Percentiles rank a stretch among this genome's conserved stretches.
phyloP scores from a whole-genome alignment of 2,113 vertebrate genomes.

The Dipodomys merriami region DNA sequence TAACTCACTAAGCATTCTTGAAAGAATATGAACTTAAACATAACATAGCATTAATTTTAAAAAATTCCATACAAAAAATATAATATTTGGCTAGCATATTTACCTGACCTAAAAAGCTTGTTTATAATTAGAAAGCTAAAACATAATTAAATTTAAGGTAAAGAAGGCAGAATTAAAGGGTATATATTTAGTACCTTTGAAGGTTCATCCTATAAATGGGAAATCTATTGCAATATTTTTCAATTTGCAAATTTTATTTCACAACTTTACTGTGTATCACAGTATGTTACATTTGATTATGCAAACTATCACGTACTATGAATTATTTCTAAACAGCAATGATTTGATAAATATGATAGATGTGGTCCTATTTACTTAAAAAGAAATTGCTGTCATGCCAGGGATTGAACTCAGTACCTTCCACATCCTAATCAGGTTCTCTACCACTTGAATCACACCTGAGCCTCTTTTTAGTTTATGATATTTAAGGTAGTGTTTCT shows the following conservation, averaged over 20 bases:
- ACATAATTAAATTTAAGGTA: not conserved
- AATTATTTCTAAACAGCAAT: no score
- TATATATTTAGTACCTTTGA: not conserved
- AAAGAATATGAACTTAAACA: not conserved
- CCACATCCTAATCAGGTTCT: no score
- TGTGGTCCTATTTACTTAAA: no score
- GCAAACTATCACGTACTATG: no score
- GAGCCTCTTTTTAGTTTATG: no score
- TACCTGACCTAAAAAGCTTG: not conserved
- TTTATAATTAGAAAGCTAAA: not conserved
- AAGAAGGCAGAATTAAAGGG: not conserved
- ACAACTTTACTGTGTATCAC: not conserved
- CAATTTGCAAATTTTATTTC: not conserved
- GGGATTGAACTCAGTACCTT: no score
- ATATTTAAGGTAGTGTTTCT: no score
- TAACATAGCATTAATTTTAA: not conserved
- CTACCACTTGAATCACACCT: no score
- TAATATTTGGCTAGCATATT: not conserved
- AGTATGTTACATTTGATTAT: not conserved
- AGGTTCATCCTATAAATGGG: not conserved
- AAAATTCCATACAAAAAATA: not conserved
- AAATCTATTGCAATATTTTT: not conserved
- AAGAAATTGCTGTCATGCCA: no score
- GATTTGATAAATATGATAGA: no score
- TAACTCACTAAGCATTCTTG: not conserved